Evolutionary conservation across 2,113 vertebrate genomes (phyloP), one percentile per base, ranked within the genome.

Genomic region (Phoxinus phoxinus): DNA sequence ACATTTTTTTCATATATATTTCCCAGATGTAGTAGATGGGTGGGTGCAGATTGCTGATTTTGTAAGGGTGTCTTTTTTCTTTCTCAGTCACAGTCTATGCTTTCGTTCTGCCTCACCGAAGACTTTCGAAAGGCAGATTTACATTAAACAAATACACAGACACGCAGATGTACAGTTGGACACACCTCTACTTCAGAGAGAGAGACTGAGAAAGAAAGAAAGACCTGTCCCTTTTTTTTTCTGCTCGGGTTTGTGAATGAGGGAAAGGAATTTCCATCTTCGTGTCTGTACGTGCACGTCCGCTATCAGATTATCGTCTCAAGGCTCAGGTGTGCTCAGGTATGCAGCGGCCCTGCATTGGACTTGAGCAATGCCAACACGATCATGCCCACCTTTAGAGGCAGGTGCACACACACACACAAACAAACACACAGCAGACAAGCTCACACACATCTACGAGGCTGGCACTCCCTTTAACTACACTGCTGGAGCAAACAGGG

Each of bases 201-300:
- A 72, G 65, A 59, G 19, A 37, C 53, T 37, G 51, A 76, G 27
- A 53, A 76, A 53, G 37, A 76, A 76, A 76, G 74, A 76, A 53
- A 32, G 48, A 67, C 65, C 81, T 41, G 63, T 71, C 30, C 30
- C 3, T 65, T 23, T 71, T 48, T 80, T 67, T n/a, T 56, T 83
- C 23, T 72, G 46, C 21, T n/a, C 1, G 7, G 12, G 35, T 73
- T 86, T 86, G 76, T 46, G 63, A 85, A 67, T 6, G 58, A 53
- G 53, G 37, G 83, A 65, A 80, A 75, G 41, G 86, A 87, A 87
- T 87, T 80, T 85, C 30, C 59, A 83, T 48, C 30, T 41, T 86
- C 79, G 4, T 85, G 84, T 81, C 80, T 72, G 32, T 72, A 83
- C 84, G 35, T 61, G 86, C 51, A 46, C 46, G 19, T 51, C 61